Base-by-base conservation (phyloP, 2,797 vertebrate genomes). In the Cottoperca gobio region DNA sequence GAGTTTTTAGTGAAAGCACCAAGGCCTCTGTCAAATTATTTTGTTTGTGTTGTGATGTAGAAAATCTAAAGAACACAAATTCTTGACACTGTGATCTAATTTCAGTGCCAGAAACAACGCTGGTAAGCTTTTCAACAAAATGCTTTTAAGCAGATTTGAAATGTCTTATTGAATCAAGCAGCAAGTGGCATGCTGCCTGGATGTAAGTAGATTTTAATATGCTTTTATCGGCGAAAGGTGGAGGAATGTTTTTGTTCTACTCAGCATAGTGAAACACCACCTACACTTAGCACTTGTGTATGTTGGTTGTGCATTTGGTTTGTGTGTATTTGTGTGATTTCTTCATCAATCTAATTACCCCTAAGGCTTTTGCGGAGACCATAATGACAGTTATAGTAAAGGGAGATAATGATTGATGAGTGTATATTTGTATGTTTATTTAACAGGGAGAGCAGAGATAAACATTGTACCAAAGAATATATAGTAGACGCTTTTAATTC, bases 61-160 rank as follows among this genome's bases (percentile, higher is more conserved):
- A 61, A 53, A 68, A 63, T 60, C 5, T 45, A 64, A 67, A 65
- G 33, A 80, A 31, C 45, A 39, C 35, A 60, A n/a, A 31, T 33
- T 64, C 46, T 59, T 78, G 76, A 86, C 57, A 63, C 50, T 62
- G 21, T 68, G 49, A 79, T 79, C 26, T 42, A 21, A 76, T 70
- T 43, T 69, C n/a, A n/a, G 13, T 73, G 61, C 21, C 53, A 73
- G 39, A 43, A 81, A 76, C 60, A 80, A 68, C 69, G 48, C 40
- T 35, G 49, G 49, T 48, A 52, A 42, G 73, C 76, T 64, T 73
- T 76, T 73, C 68, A 73, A 19, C 45, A 42, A 68, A 60, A 81
- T 70, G 50, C 72, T 79, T 75, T 72, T 77, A 72, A 81, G 69
- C 55, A 71, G 28, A 76, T 80, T 87, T 78, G 40, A 80, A 81